Base-by-base conservation (phyloP, 2,113 vertebrate genomes). In the Lepisosteus osseus region DNA sequence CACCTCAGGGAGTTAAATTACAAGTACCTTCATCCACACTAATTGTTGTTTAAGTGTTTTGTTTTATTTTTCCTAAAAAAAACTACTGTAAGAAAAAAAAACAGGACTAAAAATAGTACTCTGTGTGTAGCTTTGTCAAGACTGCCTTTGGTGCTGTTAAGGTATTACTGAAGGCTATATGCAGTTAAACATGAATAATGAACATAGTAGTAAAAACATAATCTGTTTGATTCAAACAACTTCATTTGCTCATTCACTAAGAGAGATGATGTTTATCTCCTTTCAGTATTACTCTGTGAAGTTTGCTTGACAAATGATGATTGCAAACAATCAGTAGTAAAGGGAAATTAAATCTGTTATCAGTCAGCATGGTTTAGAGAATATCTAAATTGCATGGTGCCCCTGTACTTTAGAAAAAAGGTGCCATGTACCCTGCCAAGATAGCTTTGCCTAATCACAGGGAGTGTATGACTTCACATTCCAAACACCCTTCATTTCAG, bases 131-230 rank as follows among this genome's bases (percentile, higher is more conserved):
- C 55, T 11, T 17, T 14, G 29, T 47, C 15, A 13, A 59, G 71
- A 59, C 15, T 55, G 54, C 45, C 71, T 67, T 59, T 47, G 61
- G 41, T 67, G 71, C 40, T 55, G 59, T n/a, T 59, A 55, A 72
- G 63, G 54, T 41, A 68, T 56, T 54, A 56, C 67, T 71, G 71
- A 3, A 17, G 70, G 67, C 77, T 82, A 74, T 75, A 76, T 81
- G 72, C 78, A 87, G 77, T 79, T 82, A 75, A 79, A 74, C 77
- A 85, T 90, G 79, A 87, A 88, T 87, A 86, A 89, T 88, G 87
- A 74, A 88, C 71, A 73, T 13, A 69, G 73, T 78, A 55, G 80
- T 82, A 78, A 82, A 86, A 75, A 71, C 75, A 75, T 73, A 82
- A 82, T 80, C 72, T 74, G 76, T 79, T 67, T 9, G 42, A 61